phyloP scores from a whole-genome alignment of 2,113 vertebrate species.

The Bufo gargarizans region DNA sequence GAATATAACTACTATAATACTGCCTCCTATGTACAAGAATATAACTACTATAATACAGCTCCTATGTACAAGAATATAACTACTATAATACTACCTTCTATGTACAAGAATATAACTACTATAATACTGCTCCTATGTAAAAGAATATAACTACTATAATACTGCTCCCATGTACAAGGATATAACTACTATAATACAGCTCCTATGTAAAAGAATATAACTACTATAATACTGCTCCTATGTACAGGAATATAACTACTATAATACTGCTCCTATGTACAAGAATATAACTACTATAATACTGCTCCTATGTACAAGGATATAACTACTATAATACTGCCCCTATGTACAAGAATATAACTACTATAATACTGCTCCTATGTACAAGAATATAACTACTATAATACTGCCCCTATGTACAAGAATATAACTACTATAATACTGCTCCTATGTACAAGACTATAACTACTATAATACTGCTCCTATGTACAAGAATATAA shows the following conservation, averaged over 20 bases:
- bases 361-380: conserved; percentile 10
- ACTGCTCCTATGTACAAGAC: neutral
- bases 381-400: conserved; percentile 1
- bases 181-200: conserved; percentile 7
- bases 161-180: neutral
- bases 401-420: neutral
- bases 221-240: neutral
- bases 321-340: conserved; percentile 17
- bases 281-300: conserved; percentile 14
- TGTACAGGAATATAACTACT: neutral
- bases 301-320: neutral
- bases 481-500: neutral
- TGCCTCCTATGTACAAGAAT: neutral
- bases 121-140: neutral
- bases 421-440: conserved; percentile 10
- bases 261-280: neutral
- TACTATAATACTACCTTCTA: neutral
- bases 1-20: neutral
- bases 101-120: neutral
- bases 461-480: conserved; percentile 6
- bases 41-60: conserved; percentile 1
- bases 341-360: conserved; percentile 5
- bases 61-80: neutral
- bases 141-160: neutral
- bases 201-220: neutral